Base-by-base conservation (phyloP, 2,888 invertebrate species). In the Philaethria dido region DNA sequence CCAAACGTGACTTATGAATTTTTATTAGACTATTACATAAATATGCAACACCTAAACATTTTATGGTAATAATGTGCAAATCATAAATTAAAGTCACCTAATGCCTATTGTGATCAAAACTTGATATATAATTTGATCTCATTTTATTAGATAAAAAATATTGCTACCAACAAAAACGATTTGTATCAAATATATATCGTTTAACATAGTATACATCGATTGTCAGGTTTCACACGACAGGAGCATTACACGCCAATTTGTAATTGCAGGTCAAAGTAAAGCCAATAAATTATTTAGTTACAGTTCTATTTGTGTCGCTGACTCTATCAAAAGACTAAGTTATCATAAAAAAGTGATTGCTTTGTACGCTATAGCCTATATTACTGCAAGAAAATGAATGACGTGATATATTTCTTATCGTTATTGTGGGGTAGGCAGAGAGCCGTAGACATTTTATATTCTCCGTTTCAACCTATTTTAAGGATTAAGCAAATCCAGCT, bases 261-360 rank as follows among this genome's bases (percentile, higher is more conserved):
- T 48, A 45, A 16, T 25, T 45, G 14, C 60, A 36, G 33, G 48
- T 59, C 48, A 39, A 57, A 48, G 57, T 22, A 29, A 57, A 57
- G 25, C 50, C 29, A 59, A 60, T 50, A 60, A 60, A 42, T 25
- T 25, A 18, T 48, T 57, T 39, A 47, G 54, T 54, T 36, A 63
- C 22, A 45, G 29, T 54, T 45, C 33, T 54, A 52, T 48, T 65
- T 50, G 50, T 33, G 29, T 60, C 42, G 48, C 20, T 33, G 64
- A 50, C 59, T 59, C 42, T 59, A 65, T 60, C 50, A 39, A 59
- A 64, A 42, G 59, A 50, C 59, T 29, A 25, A 16, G n/a, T 29
- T 44, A 50, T 29, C 29, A 64, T 59, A 64, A 39, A 22, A 14
- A 20, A 16, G 2, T 45, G 4, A 3, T 16, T n/a, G 18, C 25